Evolutionary conservation across 2,113 vertebrate species (phyloP).

Genomic region (Istiophorus platypterus): DNA sequence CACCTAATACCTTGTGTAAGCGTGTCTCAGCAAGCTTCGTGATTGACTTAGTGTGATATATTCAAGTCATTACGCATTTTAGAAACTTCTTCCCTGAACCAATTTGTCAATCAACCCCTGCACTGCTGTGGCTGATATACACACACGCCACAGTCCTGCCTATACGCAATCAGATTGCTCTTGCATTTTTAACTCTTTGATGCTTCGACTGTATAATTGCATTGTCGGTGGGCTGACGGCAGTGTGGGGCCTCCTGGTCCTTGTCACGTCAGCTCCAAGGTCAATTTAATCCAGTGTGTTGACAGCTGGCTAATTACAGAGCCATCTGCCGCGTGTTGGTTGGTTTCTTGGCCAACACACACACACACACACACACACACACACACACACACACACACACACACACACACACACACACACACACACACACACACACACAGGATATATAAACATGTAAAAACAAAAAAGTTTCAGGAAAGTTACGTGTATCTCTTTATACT

Average conservation of each 20-base stretch:
- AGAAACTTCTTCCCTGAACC: slow-evolving; percentile 42
- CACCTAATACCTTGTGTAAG: background rate
- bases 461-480: background rate
- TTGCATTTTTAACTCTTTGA: slow-evolving; percentile 27
- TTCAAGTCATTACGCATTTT: slow-evolving; percentile 53
- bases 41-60: slow-evolving; percentile 22
- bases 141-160: slow-evolving; percentile 20
- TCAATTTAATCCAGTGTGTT: slow-evolving; percentile 52
- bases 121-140: background rate
- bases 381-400: background rate
- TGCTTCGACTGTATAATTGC: slow-evolving; percentile 42
- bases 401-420: slow-evolving; percentile 13
- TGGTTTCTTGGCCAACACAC: slow-evolving; percentile 40
- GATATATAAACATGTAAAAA: no score
- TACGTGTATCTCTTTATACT: slow-evolving; percentile 35
- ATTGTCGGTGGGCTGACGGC: slow-evolving; percentile 24
- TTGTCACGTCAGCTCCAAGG: slow-evolving; percentile 50
- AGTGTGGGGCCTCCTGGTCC: background rate
- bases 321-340: background rate
- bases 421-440: slow-evolving; percentile 5
- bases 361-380: slow-evolving; percentile 2
- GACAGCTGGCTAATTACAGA: slow-evolving; percentile 67
- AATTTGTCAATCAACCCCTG: slow-evolving; percentile 58
- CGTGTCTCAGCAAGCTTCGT: slow-evolving; percentile 15
- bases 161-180: slow-evolving; percentile 17